Evolutionary conservation across 2,797 vertebrate genomes (phyloP), one percentile per base, ranked within the genome.

Genomic region (Steatocranus sp.): DNA sequence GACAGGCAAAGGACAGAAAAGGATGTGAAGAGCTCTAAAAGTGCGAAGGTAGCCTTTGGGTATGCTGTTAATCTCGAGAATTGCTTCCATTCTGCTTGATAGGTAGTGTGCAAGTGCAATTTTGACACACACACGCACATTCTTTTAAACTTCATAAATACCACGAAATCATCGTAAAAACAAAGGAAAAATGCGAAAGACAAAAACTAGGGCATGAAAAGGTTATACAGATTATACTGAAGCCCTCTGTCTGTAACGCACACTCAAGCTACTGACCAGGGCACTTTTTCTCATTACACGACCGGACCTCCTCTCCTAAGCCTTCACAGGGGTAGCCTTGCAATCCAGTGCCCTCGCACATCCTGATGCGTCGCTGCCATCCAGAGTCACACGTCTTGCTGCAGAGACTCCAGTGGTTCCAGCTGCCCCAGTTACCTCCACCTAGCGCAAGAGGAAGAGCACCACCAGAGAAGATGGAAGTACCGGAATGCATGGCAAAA

Each of bases 251-350:
- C 68, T 73, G 11, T 73, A 49, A 81, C 23, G 27, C 41, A 58
- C 41, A 85, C 9, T 30, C 17, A 27, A 78, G 23, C 18, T 56
- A 92, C 94, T 91, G 94, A 99, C 98, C 98, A 90, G 98, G 98
- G 92, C 98, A 99, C 89, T 98, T 99, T 95, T 98, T 99, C 95
- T 99, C 98, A 0, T 98, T 99, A 92, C 98, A 99, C 58, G 97
- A 95, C 87, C 97, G 98, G 88, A 99, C 97, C 93, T 99, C 98
- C 94, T 99, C 98, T 8, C 97, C 98, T 0, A 96, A 97, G 86
- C 98, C 98, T 51, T 99, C 97, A 1, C 98, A 99, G 15, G 98
- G 98, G 88, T 97, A 97, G 75, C 97, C 97, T 94, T 98, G 97
- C 3, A 95, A 18, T 2, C 97, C 98, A 0, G 96, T 96, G 90